Conservation (phyloP, 2,888 invertebrate species). For the Charanyca ferruginea region DNA sequence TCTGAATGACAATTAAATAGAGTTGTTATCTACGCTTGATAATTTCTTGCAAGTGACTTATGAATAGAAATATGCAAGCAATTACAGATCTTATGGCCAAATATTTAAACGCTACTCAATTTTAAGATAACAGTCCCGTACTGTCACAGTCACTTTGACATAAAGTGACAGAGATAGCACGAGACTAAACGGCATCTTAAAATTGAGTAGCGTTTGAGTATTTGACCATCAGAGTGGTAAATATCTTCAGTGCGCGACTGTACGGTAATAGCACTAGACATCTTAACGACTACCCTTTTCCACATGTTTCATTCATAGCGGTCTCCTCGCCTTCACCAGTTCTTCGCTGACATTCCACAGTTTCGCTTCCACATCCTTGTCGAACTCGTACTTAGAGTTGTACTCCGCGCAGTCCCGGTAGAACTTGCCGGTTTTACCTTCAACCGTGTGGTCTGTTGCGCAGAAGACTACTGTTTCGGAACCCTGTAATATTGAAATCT, state of each 20-base stretch:
- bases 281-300: slow-evolving; percentile 21
- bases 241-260: slow-evolving; percentile 11
- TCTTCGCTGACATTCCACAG: slow-evolving; percentile 94
- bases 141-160: no score
- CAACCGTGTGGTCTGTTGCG: slow-evolving; percentile 92
- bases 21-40: no score
- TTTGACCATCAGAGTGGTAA: not conserved
- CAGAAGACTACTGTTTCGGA: slow-evolving; percentile 95
- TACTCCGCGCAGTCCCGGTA: slow-evolving; percentile 94
- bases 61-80: no score
- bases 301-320: slow-evolving; percentile 69
- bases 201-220: no score
- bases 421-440: slow-evolving; percentile 93
- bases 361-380: slow-evolving; percentile 91
- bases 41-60: no score
- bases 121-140: no score
- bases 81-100: no score
- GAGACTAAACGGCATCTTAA: no score
- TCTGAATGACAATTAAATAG: not conserved
- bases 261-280: slow-evolving; percentile 25
- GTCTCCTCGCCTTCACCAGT: slow-evolving; percentile 85
- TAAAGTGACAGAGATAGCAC: no score
- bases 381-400: slow-evolving; percentile 91
- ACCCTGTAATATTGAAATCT: slow-evolving; percentile 89
- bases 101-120: no score